Evolutionary conservation across 2,888 invertebrate species (phyloP), one percentile per base, ranked within the genome.

Genomic region (Trypoxylon attenuatum): DNA sequence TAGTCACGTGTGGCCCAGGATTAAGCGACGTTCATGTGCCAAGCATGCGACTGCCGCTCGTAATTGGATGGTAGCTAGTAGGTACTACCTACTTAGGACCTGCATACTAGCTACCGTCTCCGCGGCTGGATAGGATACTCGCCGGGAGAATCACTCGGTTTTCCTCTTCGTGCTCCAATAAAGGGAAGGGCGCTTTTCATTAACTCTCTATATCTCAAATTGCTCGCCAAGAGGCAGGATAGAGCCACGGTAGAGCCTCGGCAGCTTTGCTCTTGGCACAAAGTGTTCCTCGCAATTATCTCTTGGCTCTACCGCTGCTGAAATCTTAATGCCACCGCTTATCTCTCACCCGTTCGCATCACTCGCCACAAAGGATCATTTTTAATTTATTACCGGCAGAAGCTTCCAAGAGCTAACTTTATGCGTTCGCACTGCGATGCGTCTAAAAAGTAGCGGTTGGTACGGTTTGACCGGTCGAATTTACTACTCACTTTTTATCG

Each of bases 51-150:
- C 58, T 21, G n/a, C 21, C 13, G 15, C 51, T 33, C 33, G 42
- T 73, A 73, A 73, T 70, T 73, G 74, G 70, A 73, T 46, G 61
- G 54, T 57, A 67, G n/a, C n/a, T n/a, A n/a, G n/a, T n/a, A n/a
- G n/a, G n/a, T n/a, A n/a, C n/a, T n/a, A n/a, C n/a, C n/a, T n/a
- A n/a, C n/a, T n/a, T n/a, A n/a, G n/a, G n/a, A n/a, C n/a, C n/a
- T n/a, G n/a, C n/a, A n/a, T n/a, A n/a, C n/a, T n/a, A n/a, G n/a
- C n/a, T n/a, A n/a, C n/a, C 47, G 56, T 54, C 54, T 63, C 55
- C 54, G 45, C 3, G 33, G 13, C 33, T 33, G 33, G 4, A 13
- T 23, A 15, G 25, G 42, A 69, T 39, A 13, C 22, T 33, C 58
- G 33, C 33, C 63, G 60, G 57, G 65, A 73, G 49, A 59, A 67